Conservation (phyloP, 2,113 vertebrate species). For the Microcebus lehilahytsara region DNA sequence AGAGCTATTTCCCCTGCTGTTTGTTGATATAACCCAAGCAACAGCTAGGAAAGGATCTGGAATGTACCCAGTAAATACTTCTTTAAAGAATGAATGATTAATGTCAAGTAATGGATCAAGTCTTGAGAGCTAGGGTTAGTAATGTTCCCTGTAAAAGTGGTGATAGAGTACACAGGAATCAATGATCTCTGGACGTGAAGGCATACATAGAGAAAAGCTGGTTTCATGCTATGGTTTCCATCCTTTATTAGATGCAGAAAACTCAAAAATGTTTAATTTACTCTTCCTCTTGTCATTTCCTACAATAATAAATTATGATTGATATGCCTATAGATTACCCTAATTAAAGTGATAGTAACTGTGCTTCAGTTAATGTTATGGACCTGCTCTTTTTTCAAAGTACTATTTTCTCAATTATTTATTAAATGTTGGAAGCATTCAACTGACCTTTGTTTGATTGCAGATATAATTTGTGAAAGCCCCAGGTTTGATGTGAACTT, state of each 20-base stretch:
- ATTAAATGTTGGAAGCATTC: conserved; percentile 60
- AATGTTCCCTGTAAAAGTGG: neutral
- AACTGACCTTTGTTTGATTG: conserved; percentile 71
- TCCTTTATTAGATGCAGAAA: neutral
- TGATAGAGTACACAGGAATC: neutral
- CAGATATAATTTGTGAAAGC: conserved; percentile 46
- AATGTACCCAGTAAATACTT: neutral
- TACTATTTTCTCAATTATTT: conserved; percentile 42
- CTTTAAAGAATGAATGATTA: neutral
- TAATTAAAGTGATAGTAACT: neutral
- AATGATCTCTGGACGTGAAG: neutral
- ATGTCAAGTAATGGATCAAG: neutral
- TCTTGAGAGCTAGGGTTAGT: neutral
- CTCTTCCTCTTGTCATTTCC: neutral
- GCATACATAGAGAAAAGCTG: neutral
- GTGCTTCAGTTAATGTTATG: neutral
- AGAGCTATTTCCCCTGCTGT: neutral
- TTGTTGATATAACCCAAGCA: neutral
- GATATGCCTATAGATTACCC: neutral
- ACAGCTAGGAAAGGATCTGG: neutral
- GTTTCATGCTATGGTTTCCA: neutral
- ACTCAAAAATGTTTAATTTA: neutral
- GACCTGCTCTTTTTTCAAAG: neutral
- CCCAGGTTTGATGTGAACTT: conserved; percentile 60
- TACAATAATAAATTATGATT: neutral